Evolutionary conservation across 2,113 vertebrate genomes (phyloP).

Genomic region (Corydoras maculifer): DNA sequence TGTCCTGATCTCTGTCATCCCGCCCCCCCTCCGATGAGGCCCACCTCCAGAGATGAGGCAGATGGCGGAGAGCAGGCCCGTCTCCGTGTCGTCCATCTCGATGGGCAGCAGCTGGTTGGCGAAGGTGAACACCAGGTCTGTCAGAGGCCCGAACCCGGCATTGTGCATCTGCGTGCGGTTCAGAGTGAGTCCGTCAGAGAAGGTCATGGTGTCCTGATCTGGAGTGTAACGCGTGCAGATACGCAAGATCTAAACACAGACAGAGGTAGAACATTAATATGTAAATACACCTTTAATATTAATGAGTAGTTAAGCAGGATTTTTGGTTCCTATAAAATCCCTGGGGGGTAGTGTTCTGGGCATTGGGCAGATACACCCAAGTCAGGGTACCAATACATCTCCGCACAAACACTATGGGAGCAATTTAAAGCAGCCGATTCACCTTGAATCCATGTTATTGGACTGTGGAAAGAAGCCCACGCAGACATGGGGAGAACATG

Average conservation of each 20-base stretch:
- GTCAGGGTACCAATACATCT: too few relatives aligned
- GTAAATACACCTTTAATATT: too few relatives aligned
- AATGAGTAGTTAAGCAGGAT: too few relatives aligned
- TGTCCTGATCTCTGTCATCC: too few relatives aligned
- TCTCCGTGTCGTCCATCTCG: slow-evolving; percentile 98
- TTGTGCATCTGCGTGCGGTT: slow-evolving; percentile 99
- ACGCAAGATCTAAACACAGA: slow-evolving; percentile 78
- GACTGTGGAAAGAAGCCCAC: too few relatives aligned
- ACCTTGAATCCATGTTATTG: too few relatives aligned
- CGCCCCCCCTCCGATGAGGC: neutral
- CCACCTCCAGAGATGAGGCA: slow-evolving; percentile 96
- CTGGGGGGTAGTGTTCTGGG: too few relatives aligned
- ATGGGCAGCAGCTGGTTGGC: slow-evolving; percentile 97
- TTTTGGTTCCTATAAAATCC: too few relatives aligned
- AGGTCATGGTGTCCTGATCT: slow-evolving; percentile 98
- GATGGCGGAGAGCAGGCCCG: slow-evolving; percentile 96
- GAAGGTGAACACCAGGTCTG: slow-evolving; percentile 96
- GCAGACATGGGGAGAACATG: too few relatives aligned
- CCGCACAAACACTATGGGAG: too few relatives aligned
- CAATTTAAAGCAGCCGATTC: too few relatives aligned
- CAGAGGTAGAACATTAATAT: neutral
- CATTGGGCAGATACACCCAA: too few relatives aligned
- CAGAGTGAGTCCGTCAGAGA: slow-evolving; percentile 94
- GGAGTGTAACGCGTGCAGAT: slow-evolving; percentile 98
- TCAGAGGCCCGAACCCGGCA: slow-evolving; percentile 92